phyloP scores from a whole-genome alignment of 2,888 invertebrate genomes.

The Pammene aurita region DNA sequence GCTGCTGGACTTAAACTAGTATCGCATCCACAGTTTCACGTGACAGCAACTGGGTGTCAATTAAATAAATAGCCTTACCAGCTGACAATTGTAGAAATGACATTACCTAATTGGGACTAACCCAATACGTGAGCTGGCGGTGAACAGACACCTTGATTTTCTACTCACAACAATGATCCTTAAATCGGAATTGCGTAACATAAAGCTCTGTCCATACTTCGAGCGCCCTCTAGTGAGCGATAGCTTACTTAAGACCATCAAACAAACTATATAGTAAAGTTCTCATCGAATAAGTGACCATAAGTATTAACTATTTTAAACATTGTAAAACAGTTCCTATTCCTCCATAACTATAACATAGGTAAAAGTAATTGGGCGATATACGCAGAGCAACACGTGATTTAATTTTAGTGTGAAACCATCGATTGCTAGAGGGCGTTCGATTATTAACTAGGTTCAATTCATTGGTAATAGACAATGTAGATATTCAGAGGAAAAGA shows the following conservation, averaged over 20 bases:
- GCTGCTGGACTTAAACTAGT: conserved; percentile 68
- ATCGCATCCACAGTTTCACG: conserved; percentile 60
- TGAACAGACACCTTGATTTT: conserved; percentile 60
- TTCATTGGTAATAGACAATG: conserved; percentile 31
- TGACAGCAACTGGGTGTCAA: conserved; percentile 71
- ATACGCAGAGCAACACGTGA: conserved; percentile 24
- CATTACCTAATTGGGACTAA: conserved; percentile 68
- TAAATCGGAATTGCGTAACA: conserved; percentile 67
- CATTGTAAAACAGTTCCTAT: conserved; percentile 79
- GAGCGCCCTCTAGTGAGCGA: conserved; percentile 62
- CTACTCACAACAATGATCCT: conserved; percentile 55
- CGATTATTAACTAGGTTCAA: conserved; percentile 47
- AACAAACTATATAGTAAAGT: conserved; percentile 49
- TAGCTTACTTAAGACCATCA: conserved; percentile 19
- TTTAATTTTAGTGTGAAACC: conserved; percentile 37
- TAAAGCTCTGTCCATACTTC: conserved; percentile 60
- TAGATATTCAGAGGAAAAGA: conserved; percentile 42
- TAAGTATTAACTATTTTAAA: conserved; percentile 58
- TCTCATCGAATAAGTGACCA: conserved; percentile 64
- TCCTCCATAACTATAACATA: conserved; percentile 62
- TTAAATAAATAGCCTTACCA: conserved; percentile 77
- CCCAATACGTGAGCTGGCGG: conserved; percentile 50
- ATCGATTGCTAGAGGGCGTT: conserved; percentile 58
- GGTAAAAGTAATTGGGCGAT: conserved; percentile 25
- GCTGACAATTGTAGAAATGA: conserved; percentile 63